phyloP scores from a whole-genome alignment of 2,797 vertebrate species.

The Acridotheres tristis region DNA sequence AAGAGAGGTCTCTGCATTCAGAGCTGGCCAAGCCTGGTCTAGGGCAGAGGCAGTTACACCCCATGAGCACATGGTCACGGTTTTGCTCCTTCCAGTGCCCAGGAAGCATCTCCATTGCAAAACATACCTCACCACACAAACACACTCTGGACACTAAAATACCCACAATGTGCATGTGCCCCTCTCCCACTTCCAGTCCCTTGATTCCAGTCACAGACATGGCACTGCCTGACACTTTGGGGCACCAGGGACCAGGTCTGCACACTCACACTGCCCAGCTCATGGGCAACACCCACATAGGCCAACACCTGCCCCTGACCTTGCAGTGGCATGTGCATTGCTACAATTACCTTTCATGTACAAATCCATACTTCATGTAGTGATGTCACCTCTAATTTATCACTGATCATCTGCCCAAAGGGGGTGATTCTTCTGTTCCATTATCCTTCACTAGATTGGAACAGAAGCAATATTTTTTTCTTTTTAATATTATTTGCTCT shows the following conservation, averaged over 20 bases:
- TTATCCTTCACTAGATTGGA: background rate
- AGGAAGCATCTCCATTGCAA: fast-evolving
- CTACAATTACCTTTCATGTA: background rate
- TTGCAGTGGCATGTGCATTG: background rate
- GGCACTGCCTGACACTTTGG: background rate
- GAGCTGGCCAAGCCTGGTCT: background rate
- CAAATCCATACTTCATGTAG: background rate
- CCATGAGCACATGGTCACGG: fast-evolving
- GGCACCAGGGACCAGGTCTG: background rate
- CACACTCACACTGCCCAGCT: background rate
- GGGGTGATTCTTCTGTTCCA: background rate
- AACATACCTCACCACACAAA: fast-evolving
- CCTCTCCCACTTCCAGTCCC: background rate
- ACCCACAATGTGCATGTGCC: fast-evolving
- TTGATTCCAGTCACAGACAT: background rate
- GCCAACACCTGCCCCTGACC: background rate
- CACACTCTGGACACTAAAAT: background rate
- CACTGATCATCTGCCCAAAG: no score
- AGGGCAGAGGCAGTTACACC: background rate
- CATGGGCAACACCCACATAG: background rate
- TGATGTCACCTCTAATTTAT: background rate
- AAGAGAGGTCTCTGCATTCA: background rate
- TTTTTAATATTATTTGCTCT: background rate
- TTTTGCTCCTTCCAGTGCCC: background rate
- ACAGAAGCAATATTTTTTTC: background rate